Conservation (phyloP, 2,797 vertebrate species). For the Phoebastria nigripes region DNA sequence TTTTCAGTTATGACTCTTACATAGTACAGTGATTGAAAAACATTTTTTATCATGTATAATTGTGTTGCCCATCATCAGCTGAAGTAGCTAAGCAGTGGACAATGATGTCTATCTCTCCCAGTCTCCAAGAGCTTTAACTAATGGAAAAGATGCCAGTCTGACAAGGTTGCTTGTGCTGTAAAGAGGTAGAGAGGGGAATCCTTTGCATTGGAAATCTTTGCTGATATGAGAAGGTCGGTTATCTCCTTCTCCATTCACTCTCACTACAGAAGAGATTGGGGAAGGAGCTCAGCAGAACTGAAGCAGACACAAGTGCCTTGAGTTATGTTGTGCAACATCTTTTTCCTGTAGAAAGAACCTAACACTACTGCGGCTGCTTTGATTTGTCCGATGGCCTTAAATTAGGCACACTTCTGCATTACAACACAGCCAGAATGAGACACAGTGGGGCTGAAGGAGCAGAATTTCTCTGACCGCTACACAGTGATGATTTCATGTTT, state of each 20-base stretch:
- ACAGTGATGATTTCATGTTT: not conserved
- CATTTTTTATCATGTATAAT: not conserved
- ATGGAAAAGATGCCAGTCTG: not conserved
- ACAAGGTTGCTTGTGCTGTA: not conserved
- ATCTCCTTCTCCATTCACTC: not conserved
- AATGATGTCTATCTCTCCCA: not conserved
- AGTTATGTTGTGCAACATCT: not conserved
- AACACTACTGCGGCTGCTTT: not conserved
- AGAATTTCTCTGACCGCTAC: not conserved
- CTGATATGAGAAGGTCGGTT: not conserved
- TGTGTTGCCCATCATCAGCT: not conserved
- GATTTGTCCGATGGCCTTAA: not conserved
- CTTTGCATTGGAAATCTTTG: not conserved
- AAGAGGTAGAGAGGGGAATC: not conserved
- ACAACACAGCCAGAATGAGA: not conserved
- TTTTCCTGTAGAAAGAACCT: not conserved
- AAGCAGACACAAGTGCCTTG: not conserved
- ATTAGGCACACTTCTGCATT: not conserved
- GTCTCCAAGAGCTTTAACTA: not conserved
- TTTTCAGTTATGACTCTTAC: not conserved
- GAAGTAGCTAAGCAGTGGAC: not conserved
- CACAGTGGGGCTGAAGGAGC: not conserved
- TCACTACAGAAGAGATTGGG: accelerated
- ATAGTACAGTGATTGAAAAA: not conserved
- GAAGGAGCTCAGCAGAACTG: not conserved